These are phyloP conservation scores for Quadriops clusia DNA, from an alignment of 2,888 invertebrate species.

Conservation along the genomic window DNA sequence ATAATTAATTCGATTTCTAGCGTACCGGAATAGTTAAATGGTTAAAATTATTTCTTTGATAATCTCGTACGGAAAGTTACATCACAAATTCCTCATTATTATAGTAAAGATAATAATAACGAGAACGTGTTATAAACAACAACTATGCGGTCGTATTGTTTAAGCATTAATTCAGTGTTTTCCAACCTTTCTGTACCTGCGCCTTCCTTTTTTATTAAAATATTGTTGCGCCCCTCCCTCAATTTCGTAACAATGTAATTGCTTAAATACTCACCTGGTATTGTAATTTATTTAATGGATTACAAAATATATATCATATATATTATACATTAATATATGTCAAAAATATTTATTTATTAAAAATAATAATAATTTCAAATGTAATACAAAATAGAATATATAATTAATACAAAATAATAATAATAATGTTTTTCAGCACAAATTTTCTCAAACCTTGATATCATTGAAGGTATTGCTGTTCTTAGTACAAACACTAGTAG, in stretches of 20 bases:
- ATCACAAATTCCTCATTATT: too few species aligned
- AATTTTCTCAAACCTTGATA: slow-evolving; percentile 14
- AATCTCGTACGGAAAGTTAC: too few species aligned
- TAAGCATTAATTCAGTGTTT: slow-evolving; percentile 3
- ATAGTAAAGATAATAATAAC: too few species aligned
- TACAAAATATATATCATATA: slow-evolving; percentile 7
- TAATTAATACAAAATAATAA: slow-evolving; percentile 8
- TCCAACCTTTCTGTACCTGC: slow-evolving; percentile 10
- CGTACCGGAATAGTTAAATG: too few species aligned
- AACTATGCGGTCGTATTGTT: too few species aligned
- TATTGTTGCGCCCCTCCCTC: slow-evolving; percentile 8
- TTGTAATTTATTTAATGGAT: slow-evolving; percentile 11
- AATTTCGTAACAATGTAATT: slow-evolving; percentile 10
- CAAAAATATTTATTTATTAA: slow-evolving; percentile 7
- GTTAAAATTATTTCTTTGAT: too few species aligned
- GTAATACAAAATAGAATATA: slow-evolving; percentile 9
- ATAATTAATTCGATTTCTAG: too few species aligned
- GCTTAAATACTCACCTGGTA: slow-evolving; percentile 12
- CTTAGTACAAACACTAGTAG: too few species aligned
- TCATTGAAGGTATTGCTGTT: slow-evolving; percentile 14
- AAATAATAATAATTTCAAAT: slow-evolving; percentile 6
- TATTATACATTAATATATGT: slow-evolving; percentile 10
- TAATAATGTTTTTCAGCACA: slow-evolving; percentile 13
- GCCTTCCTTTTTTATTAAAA: slow-evolving; percentile 7
- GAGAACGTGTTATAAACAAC: too few species aligned